These are phyloP conservation scores for Myodes glareolus DNA, from an alignment of 2,113 vertebrate genomes.

Conservation along the genomic window DNA sequence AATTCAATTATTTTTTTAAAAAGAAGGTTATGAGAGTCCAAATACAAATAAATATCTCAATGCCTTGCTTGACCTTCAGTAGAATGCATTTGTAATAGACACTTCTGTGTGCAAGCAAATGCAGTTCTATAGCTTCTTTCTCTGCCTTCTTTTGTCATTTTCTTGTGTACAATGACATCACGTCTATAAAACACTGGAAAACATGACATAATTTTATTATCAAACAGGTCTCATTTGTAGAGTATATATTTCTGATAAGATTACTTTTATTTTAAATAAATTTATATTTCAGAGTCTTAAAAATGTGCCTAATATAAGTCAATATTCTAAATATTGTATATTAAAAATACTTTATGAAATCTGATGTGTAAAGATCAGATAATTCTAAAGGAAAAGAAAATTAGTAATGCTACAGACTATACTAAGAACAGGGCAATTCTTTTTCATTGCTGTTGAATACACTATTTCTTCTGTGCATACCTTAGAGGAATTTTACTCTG, in stretches of 20 bases:
- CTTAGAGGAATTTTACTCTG: constrained; percentile 72
- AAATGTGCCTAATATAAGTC: neutral
- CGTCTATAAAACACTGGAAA: neutral
- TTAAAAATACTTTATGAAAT: neutral
- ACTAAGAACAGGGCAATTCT: neutral
- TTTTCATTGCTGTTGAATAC: neutral
- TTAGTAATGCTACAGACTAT: neutral
- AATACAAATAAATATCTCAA: neutral
- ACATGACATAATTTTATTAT: neutral
- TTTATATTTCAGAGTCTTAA: neutral
- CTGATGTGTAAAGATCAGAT: neutral
- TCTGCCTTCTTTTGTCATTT: neutral
- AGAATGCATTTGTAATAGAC: neutral
- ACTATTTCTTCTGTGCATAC: constrained; percentile 64
- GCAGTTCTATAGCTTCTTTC: neutral
- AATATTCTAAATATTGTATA: neutral
- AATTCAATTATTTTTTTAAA: neutral
- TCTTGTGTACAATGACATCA: neutral
- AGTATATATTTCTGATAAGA: neutral
- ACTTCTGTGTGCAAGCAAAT: neutral
- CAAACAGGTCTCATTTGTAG: neutral
- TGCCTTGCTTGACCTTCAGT: neutral
- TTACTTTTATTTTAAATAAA: neutral
- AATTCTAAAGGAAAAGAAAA: neutral
- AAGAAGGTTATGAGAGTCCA: neutral